These are phyloP conservation scores for Platalea minor DNA, from an alignment of 2,797 vertebrate species.

Conservation along the genomic window DNA sequence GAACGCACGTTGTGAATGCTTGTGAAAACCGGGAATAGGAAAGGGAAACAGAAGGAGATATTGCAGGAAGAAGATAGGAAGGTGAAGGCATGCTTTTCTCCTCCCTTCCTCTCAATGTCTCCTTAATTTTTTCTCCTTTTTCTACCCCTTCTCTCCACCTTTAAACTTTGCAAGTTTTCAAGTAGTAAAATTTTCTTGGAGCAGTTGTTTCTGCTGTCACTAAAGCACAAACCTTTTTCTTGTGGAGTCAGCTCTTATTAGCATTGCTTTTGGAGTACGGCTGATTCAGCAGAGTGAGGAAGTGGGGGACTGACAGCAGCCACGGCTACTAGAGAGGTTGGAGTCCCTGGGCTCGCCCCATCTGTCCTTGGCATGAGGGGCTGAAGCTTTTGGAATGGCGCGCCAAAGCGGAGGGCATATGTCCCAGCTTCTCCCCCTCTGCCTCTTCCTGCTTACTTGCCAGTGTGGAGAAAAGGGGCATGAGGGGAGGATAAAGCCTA, in stretches of 20 bases:
- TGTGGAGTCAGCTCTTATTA: not conserved
- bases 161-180: not conserved
- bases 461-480: fast-evolving
- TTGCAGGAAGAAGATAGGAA: not conserved
- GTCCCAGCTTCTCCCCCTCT: not conserved
- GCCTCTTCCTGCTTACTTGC: not conserved
- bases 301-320: not conserved
- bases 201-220: not conserved
- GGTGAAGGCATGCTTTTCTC: not conserved
- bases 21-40: not conserved
- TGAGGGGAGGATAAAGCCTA: not conserved
- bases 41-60: not conserved
- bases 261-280: not conserved
- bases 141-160: not conserved
- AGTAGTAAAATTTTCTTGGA: not conserved
- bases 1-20: not conserved
- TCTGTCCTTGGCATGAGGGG: fast-evolving
- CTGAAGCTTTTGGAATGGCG: not conserved
- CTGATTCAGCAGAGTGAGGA: not conserved
- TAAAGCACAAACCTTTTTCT: not conserved
- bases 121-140: not conserved
- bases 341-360: not conserved
- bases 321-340: not conserved
- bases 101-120: not conserved
- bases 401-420: not conserved